phyloP scores from a whole-genome alignment of 2,888 invertebrate genomes.

The Theretra japonica region DNA sequence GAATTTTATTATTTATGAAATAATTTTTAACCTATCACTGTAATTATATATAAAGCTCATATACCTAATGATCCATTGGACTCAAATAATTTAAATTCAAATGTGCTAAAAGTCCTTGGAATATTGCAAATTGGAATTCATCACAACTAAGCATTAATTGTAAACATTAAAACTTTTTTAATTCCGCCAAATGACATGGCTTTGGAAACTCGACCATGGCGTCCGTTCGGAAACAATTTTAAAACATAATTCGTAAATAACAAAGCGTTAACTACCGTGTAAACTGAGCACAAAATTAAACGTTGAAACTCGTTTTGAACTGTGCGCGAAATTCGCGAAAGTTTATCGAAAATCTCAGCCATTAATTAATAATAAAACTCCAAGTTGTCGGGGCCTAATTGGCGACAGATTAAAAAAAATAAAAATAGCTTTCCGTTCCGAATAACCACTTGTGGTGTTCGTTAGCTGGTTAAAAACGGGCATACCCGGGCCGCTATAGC shows the following conservation, averaged over 20 bases:
- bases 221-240: slow-evolving; percentile 23
- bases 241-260: slow-evolving; percentile 22
- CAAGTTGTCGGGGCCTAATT: slow-evolving; percentile 23
- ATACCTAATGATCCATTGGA: too few species aligned
- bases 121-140: background rate
- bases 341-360: slow-evolving; percentile 23
- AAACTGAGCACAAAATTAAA: slow-evolving; percentile 25
- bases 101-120: background rate
- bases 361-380: slow-evolving; percentile 26
- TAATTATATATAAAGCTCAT: too few species aligned
- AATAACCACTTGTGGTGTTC: slow-evolving; percentile 26
- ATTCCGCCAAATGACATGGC: slow-evolving; percentile 24
- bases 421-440: slow-evolving; percentile 16
- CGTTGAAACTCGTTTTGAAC: slow-evolving; percentile 7
- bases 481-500: background rate
- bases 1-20: too few species aligned
- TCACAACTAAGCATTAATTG: slow-evolving; percentile 15
- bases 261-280: slow-evolving; percentile 25
- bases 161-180: slow-evolving; percentile 22
- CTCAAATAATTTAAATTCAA: background rate
- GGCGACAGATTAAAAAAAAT: slow-evolving; percentile 22
- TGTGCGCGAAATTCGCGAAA: slow-evolving; percentile 15
- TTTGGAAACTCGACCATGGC: slow-evolving; percentile 24
- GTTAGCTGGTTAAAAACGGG: slow-evolving; percentile 24
- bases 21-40: too few species aligned